Base-by-base conservation (phyloP, 2,113 vertebrate genomes). In the Tragulus kanchil region DNA sequence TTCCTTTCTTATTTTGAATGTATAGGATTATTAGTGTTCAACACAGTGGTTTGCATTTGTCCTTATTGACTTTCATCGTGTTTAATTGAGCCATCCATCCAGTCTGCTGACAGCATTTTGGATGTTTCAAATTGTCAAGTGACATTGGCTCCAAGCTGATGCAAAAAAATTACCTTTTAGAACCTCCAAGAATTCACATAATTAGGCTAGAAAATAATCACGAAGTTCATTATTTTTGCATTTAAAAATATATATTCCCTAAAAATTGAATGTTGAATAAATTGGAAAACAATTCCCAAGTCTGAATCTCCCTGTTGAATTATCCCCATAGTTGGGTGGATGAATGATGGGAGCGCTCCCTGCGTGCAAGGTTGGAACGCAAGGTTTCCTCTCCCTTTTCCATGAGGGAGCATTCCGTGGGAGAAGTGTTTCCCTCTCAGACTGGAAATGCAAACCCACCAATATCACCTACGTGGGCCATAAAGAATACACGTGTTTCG, bases 1-100 rank as follows among this genome's bases (percentile, higher is more conserved):
- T 94, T 82, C 83, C 78, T 93, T 93, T 90, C 64, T 89, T 84
- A n/a, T 64, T 91, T 71, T 86, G 88, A 50, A 88, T 77, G 83
- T 75, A 87, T 50, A 36, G 84, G 58, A 69, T 90, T 84, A 90
- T 96, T 54, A 48, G 73, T 84, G 62, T 48, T 79, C 56, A 67
- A 28, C 31, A 84, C 0, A 15, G 45, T 21, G 10, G 67, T 50
- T 42, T 61, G 26, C 56, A 23, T 93, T 95, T 31, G 67, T 88
- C 84, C 82, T 87, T 71, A 92, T 50, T 25, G 89, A 87, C 79
- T 75, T n/a, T 62, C 85, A 50, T 16, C 42, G 62, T 45, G 23
- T 64, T 64, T 91, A 75, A 71, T 36, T 21, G 89, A 62, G 61
- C 56, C 79, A 64, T 85, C 62, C 86, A 61, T 69, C 65, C 61